phyloP scores from a whole-genome alignment of 2,888 invertebrate species.

The Odontomyia ornata region DNA sequence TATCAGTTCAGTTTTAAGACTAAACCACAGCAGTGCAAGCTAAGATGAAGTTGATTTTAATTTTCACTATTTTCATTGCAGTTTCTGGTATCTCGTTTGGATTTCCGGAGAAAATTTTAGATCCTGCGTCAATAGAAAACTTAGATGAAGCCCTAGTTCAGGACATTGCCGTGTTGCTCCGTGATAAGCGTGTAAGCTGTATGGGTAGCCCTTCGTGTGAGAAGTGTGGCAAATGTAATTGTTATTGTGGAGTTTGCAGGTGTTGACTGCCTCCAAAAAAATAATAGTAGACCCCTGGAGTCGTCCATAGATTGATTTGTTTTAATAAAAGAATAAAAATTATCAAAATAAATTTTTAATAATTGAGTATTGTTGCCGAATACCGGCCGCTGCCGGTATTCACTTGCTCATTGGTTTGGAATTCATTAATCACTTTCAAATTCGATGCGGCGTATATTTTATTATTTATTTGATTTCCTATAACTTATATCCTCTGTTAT shows the following conservation, averaged over 20 bases:
- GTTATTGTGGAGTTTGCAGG: not conserved
- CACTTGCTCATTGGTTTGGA: too few relatives aligned
- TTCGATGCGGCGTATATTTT: too few relatives aligned
- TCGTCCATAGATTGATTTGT: too few relatives aligned
- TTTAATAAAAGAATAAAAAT: too few relatives aligned
- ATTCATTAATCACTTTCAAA: too few relatives aligned
- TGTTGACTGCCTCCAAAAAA: too few relatives aligned
- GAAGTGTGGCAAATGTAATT: not conserved
- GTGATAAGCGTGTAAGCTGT: not conserved
- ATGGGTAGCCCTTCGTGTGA: not conserved
- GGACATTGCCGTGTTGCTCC: not conserved
- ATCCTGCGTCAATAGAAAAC: not conserved
- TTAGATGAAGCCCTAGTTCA: not conserved
- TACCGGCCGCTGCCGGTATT: too few relatives aligned
- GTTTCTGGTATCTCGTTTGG: not conserved
- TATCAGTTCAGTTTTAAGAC: not conserved
- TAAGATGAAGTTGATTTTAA: not conserved
- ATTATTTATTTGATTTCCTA: too few relatives aligned
- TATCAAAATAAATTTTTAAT: too few relatives aligned
- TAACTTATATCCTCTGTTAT: too few relatives aligned
- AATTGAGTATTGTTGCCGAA: too few relatives aligned
- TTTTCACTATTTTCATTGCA: not conserved
- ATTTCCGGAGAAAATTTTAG: not conserved
- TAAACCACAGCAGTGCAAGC: not conserved
- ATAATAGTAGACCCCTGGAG: too few relatives aligned